Conservation (phyloP, 2,113 vertebrate genomes). For the Polyodon spathula region DNA sequence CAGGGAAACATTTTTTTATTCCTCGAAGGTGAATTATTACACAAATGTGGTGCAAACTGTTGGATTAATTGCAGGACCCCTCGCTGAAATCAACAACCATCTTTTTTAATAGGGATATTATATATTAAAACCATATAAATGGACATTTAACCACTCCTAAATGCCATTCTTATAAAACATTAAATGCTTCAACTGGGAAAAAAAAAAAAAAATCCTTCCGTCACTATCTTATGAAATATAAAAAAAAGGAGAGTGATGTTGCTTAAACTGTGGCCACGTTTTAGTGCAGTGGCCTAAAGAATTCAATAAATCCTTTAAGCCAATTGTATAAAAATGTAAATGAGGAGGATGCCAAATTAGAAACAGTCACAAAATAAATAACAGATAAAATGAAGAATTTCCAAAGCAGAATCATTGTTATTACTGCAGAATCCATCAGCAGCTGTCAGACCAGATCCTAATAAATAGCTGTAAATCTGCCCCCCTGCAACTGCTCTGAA, state of each 20-base stretch:
- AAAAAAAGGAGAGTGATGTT: not conserved
- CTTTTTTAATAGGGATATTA: not conserved
- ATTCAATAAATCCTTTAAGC: conserved; percentile 22
- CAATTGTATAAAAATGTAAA: conserved; percentile 68
- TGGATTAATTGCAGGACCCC: too few species aligned
- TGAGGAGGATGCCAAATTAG: conserved; percentile 57
- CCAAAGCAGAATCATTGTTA: conserved; percentile 42
- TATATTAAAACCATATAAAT: too few species aligned
- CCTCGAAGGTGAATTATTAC: too few species aligned
- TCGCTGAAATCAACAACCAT: not conserved
- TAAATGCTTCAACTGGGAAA: not conserved
- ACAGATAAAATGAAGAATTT: conserved; percentile 29
- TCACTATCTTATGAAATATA: not conserved
- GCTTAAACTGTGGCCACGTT: conserved; percentile 3
- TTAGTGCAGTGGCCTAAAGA: conserved; percentile 42
- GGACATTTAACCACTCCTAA: not conserved
- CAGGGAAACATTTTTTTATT: too few species aligned
- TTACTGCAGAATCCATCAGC: conserved; percentile 48
- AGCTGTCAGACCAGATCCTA: conserved; percentile 61
- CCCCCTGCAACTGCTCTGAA: conserved; percentile 44
- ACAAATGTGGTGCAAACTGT: too few species aligned
- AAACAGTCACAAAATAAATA: conserved; percentile 58
- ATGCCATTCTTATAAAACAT: not conserved
- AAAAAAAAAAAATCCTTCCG: not conserved
- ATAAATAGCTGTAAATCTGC: conserved; percentile 61